Conservation (phyloP, 2,113 vertebrate species). For the Amphiprion ocellaris region DNA sequence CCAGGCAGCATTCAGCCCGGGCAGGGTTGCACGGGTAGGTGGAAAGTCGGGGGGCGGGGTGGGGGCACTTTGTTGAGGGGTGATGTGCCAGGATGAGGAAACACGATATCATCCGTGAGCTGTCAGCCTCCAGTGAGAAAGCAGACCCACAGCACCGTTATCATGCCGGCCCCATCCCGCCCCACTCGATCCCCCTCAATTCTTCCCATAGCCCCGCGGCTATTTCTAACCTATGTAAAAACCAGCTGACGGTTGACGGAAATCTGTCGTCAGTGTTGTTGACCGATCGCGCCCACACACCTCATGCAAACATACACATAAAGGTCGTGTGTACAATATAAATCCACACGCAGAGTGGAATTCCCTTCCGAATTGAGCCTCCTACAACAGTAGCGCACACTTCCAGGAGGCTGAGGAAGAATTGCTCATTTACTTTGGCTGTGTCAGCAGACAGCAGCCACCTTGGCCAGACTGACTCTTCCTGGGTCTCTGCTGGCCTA, state of each 20-base stretch:
- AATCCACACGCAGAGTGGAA: constrained; percentile 44
- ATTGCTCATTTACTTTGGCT: constrained; percentile 74
- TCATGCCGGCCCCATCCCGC: constrained; percentile 35
- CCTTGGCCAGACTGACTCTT: constrained; percentile 55
- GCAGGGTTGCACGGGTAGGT: constrained; percentile 20
- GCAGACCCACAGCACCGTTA: constrained; percentile 25
- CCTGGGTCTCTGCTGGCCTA: constrained; percentile 55
- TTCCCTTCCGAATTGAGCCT: constrained; percentile 53
- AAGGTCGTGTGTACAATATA: neutral
- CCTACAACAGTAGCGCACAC: constrained; percentile 49
- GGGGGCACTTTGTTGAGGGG: constrained; percentile 17
- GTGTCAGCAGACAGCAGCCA: constrained; percentile 56
- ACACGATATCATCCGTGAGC: constrained; percentile 62
- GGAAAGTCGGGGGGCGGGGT: constrained; percentile 19
- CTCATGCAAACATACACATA: constrained; percentile 17
- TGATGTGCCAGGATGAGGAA: constrained; percentile 68
- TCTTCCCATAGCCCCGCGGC: constrained; percentile 50
- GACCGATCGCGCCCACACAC: constrained; percentile 32
- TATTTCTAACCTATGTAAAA: constrained; percentile 68
- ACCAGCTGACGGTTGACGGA: constrained; percentile 56
- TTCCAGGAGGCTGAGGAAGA: constrained; percentile 61
- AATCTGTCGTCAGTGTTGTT: constrained; percentile 48
- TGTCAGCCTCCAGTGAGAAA: constrained; percentile 60
- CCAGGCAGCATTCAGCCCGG: constrained; percentile 52
- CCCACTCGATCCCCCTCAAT: constrained; percentile 47